A percentile compares a stretch with the other conserved stretches of the same genome.
These are phyloP conservation scores for Irena cyanogastra DNA, from an alignment of 2,113 vertebrate genomes.

Conservation along the genomic window DNA sequence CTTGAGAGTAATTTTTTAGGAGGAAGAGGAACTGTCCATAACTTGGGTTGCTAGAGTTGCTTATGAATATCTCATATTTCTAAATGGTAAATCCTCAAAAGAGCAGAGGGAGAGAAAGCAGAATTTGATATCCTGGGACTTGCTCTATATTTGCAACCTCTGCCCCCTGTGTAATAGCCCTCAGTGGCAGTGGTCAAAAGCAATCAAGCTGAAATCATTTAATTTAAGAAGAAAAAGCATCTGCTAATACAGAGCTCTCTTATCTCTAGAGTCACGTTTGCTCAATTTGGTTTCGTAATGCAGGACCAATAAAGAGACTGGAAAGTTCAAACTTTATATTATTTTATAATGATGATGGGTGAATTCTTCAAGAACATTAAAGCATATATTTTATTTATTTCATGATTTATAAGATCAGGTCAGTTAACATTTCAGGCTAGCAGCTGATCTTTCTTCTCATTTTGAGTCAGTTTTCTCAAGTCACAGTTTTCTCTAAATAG, in stretches of 20 bases:
- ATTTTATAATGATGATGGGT: not conserved
- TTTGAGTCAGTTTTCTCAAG: not conserved
- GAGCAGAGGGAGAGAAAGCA: not conserved
- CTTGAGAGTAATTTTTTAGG: not conserved
- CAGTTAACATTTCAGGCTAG: not conserved
- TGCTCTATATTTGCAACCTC: not conserved
- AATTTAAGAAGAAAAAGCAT: not conserved
- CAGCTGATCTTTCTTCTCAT: not conserved
- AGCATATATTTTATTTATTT: not conserved
- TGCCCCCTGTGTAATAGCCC: not conserved
- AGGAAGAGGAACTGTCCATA: not conserved
- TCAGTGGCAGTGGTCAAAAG: not conserved
- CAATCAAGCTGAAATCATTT: not conserved
- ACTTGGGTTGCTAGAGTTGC: not conserved
- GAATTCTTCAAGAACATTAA: not conserved
- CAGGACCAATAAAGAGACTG: not conserved
- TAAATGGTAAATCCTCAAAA: not conserved
- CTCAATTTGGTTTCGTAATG: not conserved
- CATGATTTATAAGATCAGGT: not conserved
- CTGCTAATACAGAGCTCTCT: not conserved
- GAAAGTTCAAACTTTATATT: not conserved
- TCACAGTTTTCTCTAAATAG: not conserved
- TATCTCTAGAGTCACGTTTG: not conserved
- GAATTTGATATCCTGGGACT: not conserved
- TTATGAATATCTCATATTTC: not conserved